Evolutionary conservation across 2,113 vertebrate species (phyloP), one percentile per base, ranked within the genome.

Genomic region (Columba livia): DNA sequence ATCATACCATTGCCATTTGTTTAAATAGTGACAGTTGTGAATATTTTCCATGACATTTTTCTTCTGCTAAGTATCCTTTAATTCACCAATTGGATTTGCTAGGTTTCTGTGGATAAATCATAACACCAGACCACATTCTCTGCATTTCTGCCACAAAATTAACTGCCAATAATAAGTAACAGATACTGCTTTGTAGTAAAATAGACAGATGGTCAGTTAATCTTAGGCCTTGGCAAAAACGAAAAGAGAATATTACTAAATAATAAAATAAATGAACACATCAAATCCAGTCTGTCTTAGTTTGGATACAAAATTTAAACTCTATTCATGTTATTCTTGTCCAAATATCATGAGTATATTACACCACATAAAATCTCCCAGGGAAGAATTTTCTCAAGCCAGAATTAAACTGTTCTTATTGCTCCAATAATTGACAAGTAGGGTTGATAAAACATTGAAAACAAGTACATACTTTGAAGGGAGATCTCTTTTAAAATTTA

Each of bases 161-260:
- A 94, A 81, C 72, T 84, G 57, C 65, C 93, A 85, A 31, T 87
- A 81, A 87, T 25, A 69, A 94, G 58, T 12, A 81, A 61, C 19
- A 92, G 84, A 80, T 50, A 83, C 13, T 75, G 47, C 47, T 80
- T 71, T 78, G 47, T 64, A 91, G 72, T 92, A 84, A 94, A 91
- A 72, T 10, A 94, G 85, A 70, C 92, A 96, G 89, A 96, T 93
- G 90, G 85, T 73, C 85, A 83, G 56, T 81, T 96, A 86, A 95
- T 89, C 65, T 94, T 70, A 86, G 40, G 32, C 9, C 47, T 86
- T 91, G 54, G 66, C 69, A 90, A 92, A 79, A 84, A 5, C 10
- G 53, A 86, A 79, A 42, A 73, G 72, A 56, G n/a, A 94, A 20
- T 74, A 54, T 51, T 79, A 67, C 12, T 92, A 85, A 94, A 92